Evolutionary conservation across 64 coral and sea anemone genomes (phyloP).

Genomic region (Stichodactyla helianthus): DNA sequence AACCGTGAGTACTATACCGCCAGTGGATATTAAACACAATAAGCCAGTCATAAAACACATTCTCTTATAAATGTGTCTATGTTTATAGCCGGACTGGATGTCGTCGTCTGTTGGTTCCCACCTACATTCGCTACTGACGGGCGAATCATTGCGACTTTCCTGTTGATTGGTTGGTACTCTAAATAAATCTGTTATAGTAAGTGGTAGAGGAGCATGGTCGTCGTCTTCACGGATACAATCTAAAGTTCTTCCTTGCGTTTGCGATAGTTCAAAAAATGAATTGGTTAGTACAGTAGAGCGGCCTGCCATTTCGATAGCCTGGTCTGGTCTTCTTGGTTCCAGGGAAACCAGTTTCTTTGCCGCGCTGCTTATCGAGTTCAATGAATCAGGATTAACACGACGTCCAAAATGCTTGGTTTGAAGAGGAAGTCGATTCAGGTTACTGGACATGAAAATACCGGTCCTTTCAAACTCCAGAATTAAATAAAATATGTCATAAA

Average conservation of each 20-base stretch:
- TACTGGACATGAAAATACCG: neutral
- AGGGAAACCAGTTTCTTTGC: neutral
- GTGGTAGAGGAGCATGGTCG: neutral
- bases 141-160: neutral
- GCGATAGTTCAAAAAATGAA: neutral
- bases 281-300: neutral
- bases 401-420: neutral
- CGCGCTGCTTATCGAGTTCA: neutral
- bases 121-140: constrained; percentile 6
- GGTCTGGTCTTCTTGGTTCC: neutral
- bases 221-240: constrained; percentile 8
- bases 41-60: neutral
- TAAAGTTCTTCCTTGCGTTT: neutral
- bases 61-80: neutral
- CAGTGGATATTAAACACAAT: constrained; percentile 6
- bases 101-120: neutral
- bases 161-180: neutral
- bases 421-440: neutral
- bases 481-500: neutral
- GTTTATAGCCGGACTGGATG: neutral
- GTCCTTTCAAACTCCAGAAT: neutral
- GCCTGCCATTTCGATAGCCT: neutral
- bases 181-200: constrained; percentile 8
- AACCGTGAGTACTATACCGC: neutral
- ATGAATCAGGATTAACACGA: neutral